These are phyloP conservation scores for Myzus persicae DNA, from an alignment of 1,140 invertebrate genomes.

Conservation along the genomic window DNA sequence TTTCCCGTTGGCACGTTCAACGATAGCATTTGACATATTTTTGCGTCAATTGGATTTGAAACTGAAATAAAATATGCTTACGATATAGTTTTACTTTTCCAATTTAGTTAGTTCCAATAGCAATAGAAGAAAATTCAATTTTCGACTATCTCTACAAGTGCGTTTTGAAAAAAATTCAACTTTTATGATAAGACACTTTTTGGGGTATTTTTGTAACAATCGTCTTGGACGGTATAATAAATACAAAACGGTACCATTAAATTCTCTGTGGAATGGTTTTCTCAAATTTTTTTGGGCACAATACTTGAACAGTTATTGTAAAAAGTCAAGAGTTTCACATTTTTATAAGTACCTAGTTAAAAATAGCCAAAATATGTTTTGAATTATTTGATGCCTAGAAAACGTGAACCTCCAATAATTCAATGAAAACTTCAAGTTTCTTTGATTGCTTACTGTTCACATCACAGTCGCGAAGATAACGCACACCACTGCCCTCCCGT, in stretches of 20 bases:
- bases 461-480: no score
- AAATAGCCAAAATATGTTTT: no score
- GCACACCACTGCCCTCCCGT: no score
- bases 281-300: not conserved
- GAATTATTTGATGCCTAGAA: no score
- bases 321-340: not conserved
- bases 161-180: not conserved
- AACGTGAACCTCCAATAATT: no score
- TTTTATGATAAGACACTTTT: not conserved
- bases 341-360: not conserved
- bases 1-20: not conserved
- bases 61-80: conserved; percentile 12
- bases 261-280: not conserved
- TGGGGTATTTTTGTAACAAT: not conserved
- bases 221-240: not conserved
- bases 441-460: no score
- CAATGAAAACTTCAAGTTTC: no score
- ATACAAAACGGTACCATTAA: not conserved
- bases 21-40: not conserved
- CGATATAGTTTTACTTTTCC: not conserved
- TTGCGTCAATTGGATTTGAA: not conserved
- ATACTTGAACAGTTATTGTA: not conserved
- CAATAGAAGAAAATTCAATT: not conserved
- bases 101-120: not conserved
- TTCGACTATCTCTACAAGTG: not conserved